Evolutionary conservation across 2,888 invertebrate genomes (phyloP), one percentile per base, ranked within the genome.

Genomic region (Lutraria lutraria): DNA sequence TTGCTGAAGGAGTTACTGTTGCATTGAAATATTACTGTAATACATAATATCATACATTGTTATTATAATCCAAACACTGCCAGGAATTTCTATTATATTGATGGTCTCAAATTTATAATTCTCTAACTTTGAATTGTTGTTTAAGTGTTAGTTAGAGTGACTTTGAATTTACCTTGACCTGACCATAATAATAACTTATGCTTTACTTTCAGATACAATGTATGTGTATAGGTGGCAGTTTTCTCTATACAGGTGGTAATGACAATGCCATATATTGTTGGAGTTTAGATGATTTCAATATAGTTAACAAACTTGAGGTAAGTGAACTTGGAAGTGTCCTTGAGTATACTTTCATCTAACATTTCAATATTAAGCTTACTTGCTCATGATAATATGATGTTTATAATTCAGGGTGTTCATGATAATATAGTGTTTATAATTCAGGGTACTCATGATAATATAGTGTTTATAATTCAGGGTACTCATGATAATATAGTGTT

Each of bases 401-500:
- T 19, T n/a, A 63, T 79, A 81, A 92, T 93, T 68, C 94, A 96
- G 95, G 93, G 94, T 91, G 96, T 96, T 54, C 96, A 96, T 93
- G 95, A 96, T 81, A 95, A 96, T 79, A 93, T 95, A n/a, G n/a
- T n/a, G n/a, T n/a, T n/a, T n/a, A n/a, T n/a, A n/a, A n/a, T n/a
- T n/a, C n/a, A n/a, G n/a, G n/a, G 43, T 43, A 8, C 8, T 43
- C 43, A 43, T 43, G 43, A 43, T 43, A 43, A 43, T 8, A 43
- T n/a, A n/a, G n/a, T 81, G 21, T 79, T 19, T n/a, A 63, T 79
- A 81, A 92, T 93, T 68, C 94, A 96, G 95, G 93, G 94, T 91
- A 96, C 96, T 54, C 96, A 96, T 93, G 95, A 96, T 81, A 95
- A 96, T 79, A 93, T 95, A n/a, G n/a, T n/a, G n/a, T n/a, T n/a